Evolutionary conservation across 2,113 vertebrate genomes (phyloP), one percentile per base, ranked within the genome.

Genomic region (Noctilio leporinus): DNA sequence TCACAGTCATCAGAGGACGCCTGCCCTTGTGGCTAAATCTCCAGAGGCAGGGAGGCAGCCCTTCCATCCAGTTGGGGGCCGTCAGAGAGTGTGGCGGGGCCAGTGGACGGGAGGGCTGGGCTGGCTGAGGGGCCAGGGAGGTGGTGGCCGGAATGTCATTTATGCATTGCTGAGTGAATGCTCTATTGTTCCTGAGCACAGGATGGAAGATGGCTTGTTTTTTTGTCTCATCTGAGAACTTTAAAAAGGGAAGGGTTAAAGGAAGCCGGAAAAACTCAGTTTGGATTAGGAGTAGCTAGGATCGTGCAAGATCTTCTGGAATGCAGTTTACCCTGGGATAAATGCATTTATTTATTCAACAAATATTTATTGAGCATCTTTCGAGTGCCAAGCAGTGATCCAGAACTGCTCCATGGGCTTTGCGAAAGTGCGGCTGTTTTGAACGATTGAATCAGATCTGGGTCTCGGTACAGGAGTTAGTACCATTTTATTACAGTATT

Each of bases 381-480:
- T 24, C 24, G 69, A 49, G 15, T 9, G 22, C 30, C 75, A 45
- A 86, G 89, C 64, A 19, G 35, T 20, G 82, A 76, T 43, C 38
- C 94, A 73, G 67, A 47, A 28, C 30, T 35, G 30, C 9, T 3
- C 75, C 59, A 4, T 12, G 2, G 17, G 7, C 70, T 70, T 69
- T 88, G n/a, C 53, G 30, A 59, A 89, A 92, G 85, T 40, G 20
- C 57, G 43, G 67, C 47, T 70, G 17, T 69, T 95, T 82, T 38
- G 53, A 88, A 65, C 72, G 88, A 83, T 49, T 95, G 43, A 86
- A 85, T 87, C 84, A 67, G 80, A 91, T 57, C 62, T 92, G 87
- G 72, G n/a, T 92, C 88, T 93, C 5, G 11, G 69, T 73, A 69
- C 87, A 59, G 91, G 94, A 95, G 70, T 65, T 62, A 86, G 76